Evolutionary conservation across 1,140 invertebrate genomes (phyloP), one percentile per base, ranked within the genome.

Genomic region (Hestina assimilis): DNA sequence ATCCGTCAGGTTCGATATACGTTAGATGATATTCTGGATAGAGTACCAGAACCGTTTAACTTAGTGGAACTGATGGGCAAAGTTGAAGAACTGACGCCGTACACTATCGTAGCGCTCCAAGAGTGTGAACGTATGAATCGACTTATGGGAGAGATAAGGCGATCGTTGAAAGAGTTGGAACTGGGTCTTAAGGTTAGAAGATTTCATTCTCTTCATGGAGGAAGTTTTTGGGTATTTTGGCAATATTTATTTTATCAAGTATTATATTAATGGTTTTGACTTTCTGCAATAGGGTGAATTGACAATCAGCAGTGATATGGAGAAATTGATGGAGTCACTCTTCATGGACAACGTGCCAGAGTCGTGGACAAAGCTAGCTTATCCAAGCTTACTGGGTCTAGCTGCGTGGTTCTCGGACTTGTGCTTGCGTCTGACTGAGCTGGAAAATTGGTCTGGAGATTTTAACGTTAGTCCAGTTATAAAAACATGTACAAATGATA

Each of bases 91-190:
- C 90, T 94, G 64, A 97, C 96, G 1, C 97, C 97, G 0, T 99
- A 93, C 71, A 94, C 96, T 0, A 96, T 98, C 11, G 97, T 98
- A 0, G 96, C 96, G 3, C 94, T 98, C 63, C 97, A 99, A 89
- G 97, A 99, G 89, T 98, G 96, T 79, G 97, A 98, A 83, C 90
- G 96, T 40, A 98, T 99, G 96, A 99, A 98, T 78, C 90, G 91
- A 6, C 89, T 99, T 1, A 96, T 94, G 54, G 87, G 88, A 3
- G 95, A 97, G 83, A 93, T 99, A 19, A 91, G 91, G 52, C 87
- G 94, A 12, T 96, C 96, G 0, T 89, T 99, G 0, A 92, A 92
- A 61, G 97, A 98, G 89, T 87, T 98, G 0, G 94, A 97, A 61
- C 90, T 97, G 3, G 97, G 96, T 7, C 88, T 98, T 0, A 97